phyloP scores from a whole-genome alignment of 2,797 vertebrate species.

The Podarcis lilfordi region DNA sequence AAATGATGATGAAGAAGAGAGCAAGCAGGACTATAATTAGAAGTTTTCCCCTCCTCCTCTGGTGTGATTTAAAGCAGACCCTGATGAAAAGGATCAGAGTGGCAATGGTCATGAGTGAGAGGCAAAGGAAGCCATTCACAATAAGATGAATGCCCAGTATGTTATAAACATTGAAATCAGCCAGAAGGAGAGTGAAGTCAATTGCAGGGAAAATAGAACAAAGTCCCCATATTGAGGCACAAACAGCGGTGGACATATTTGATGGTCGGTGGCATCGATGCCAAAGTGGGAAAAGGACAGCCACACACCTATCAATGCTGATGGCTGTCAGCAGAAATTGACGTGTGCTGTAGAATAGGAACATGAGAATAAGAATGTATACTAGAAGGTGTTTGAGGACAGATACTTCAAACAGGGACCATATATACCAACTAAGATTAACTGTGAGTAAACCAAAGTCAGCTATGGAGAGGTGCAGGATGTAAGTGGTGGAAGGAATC shows the following conservation, averaged over 20 bases:
- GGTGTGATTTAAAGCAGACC: neutral
- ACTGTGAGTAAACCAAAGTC: neutral
- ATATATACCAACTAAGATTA: too few species aligned
- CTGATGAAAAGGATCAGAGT: neutral
- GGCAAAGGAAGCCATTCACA: fast-evolving
- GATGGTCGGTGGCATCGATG: neutral
- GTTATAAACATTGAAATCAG: too few species aligned
- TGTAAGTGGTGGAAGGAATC: neutral
- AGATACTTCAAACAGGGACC: too few species aligned
- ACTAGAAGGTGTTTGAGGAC: neutral
- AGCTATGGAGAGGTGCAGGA: neutral
- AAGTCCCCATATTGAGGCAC: neutral
- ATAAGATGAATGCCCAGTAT: neutral
- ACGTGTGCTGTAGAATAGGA: neutral
- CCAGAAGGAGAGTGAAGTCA: neutral
- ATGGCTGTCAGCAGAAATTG: neutral
- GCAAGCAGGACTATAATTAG: neutral
- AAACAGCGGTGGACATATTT: neutral
- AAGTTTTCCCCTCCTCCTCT: neutral
- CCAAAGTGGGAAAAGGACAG: slow-evolving; percentile 16
- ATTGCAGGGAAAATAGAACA: fast-evolving
- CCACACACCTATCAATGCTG: slow-evolving; percentile 1
- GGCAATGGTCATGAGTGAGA: neutral
- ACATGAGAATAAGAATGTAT: neutral
- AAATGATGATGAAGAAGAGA: neutral